A percentile compares a stretch with the other conserved stretches of the same genome.
Evolutionary conservation across 2,888 invertebrate genomes (phyloP).

Genomic region (Aproaerema taeniolella): DNA sequence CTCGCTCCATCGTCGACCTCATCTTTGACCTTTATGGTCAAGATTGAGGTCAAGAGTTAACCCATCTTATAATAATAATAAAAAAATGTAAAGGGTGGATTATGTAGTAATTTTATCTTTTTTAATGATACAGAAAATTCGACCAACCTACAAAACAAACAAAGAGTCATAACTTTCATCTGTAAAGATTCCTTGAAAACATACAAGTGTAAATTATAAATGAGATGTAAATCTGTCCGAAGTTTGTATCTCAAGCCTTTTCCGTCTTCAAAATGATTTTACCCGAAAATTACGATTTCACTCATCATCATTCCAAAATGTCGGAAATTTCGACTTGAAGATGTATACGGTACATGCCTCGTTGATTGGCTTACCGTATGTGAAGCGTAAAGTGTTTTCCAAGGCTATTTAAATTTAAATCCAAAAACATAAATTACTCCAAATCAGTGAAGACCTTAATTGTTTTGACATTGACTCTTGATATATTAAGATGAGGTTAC

Average conservation of each 20-base stretch:
- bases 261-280: slow-evolving; percentile 15
- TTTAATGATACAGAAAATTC: no score
- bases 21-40: no score
- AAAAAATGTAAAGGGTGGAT: no score
- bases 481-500: no score
- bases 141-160: no score
- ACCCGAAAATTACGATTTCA: slow-evolving; percentile 17
- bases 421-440: slow-evolving; percentile 33
- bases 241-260: slow-evolving; percentile 7
- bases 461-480: slow-evolving; percentile 43
- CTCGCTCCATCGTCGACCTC: no score
- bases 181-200: no score
- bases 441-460: slow-evolving; percentile 32
- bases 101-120: no score
- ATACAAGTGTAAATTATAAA: slow-evolving; percentile 2
- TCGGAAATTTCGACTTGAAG: slow-evolving; percentile 14
- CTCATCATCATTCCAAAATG: slow-evolving; percentile 11
- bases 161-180: no score
- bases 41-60: no score
- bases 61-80: no score
- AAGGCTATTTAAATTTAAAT: slow-evolving; percentile 49
- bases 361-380: slow-evolving; percentile 24
- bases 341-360: slow-evolving; percentile 7
- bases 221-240: slow-evolving; percentile 8
- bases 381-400: slow-evolving; percentile 41